Evolutionary conservation across 2,888 invertebrate genomes (phyloP), one percentile per base, ranked within the genome.

Genomic region (Thecophora atra): DNA sequence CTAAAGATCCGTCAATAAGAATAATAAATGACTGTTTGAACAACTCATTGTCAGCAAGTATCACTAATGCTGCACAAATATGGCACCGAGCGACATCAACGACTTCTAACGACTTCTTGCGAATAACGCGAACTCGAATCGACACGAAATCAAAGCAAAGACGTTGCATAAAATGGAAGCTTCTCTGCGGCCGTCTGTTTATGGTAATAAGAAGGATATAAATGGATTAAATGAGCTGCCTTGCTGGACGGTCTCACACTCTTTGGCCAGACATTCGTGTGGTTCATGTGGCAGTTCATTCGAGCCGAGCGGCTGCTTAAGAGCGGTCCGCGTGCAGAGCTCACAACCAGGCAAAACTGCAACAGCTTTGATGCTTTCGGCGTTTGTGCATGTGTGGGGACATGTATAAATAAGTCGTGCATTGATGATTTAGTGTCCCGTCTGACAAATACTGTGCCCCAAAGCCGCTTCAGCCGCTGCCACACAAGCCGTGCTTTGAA

Each of bases 31-130:
- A 75, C 74, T 74, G 63, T 74, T 72, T 73, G 58, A 71, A 56
- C 64, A 66, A 76, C 72, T 67, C 73, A 73, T 75, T 74, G 72
- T 73, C 74, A 74, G 70, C 71, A 73, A 65, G 73, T 74, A 37
- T 37, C 11, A 74, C 70, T 76, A 74, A 75, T 62, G 72, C 73
- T 75, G 75, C 72, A 77, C 75, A 76, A 76, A 77, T 77, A 74
- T 73, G 76, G 74, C 60, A 72, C 70, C 68, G 56, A 70, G 72
- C 60, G 17, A 62, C 64, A 70, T 30, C 62, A 70, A 70, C 66
- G 70, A 72, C 64, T 52, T 51, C 28, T 21, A 28, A 17, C 26
- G 5, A 65, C 21, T n/a, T 8, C 54, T 6, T 52, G 52, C 6
- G 52, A 19, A 26, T 44, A 65, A n/a, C 65, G n/a, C n/a, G n/a